Evolutionary conservation across 1,140 invertebrate genomes (phyloP).

Genomic region (Oreohelix idahoensis): DNA sequence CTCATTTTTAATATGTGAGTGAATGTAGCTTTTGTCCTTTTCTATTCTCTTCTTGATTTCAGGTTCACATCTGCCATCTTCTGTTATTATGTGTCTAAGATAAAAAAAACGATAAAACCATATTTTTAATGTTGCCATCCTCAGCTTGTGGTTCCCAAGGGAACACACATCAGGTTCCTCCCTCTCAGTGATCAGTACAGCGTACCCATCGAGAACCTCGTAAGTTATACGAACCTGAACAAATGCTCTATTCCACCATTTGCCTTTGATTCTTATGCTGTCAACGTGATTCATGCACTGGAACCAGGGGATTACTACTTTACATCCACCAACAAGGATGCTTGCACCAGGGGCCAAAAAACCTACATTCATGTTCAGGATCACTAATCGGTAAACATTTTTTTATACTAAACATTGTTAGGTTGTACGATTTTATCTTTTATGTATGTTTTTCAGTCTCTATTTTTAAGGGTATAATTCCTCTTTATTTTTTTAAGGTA

Average conservation of each 20-base stretch:
- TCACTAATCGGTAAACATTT: neutral
- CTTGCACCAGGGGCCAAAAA: neutral
- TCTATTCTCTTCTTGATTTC: too few relatives aligned
- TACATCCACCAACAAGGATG: constrained; percentile 1
- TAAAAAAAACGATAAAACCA: too few relatives aligned
- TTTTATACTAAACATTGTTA: too few relatives aligned
- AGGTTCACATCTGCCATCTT: too few relatives aligned
- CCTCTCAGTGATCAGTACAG: neutral
- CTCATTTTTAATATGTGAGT: too few relatives aligned
- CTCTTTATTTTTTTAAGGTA: too few relatives aligned
- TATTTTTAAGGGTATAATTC: too few relatives aligned
- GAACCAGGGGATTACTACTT: constrained; percentile 30
- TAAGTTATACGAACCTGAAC: constrained; percentile 20
- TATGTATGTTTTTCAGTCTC: too few relatives aligned
- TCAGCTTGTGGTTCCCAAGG: neutral
- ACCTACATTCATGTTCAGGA: neutral
- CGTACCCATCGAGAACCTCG: constrained; percentile 1
- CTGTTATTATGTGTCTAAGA: too few relatives aligned
- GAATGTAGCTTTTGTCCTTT: too few relatives aligned
- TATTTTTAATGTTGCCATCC: neutral
- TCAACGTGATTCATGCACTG: neutral
- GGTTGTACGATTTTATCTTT: too few relatives aligned
- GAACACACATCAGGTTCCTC: constrained; percentile 14
- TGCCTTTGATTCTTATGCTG: neutral
- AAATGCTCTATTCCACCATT: constrained; percentile 5